phyloP scores from a whole-genome alignment of 2,113 vertebrate species.

The Nannospalax galili region DNA sequence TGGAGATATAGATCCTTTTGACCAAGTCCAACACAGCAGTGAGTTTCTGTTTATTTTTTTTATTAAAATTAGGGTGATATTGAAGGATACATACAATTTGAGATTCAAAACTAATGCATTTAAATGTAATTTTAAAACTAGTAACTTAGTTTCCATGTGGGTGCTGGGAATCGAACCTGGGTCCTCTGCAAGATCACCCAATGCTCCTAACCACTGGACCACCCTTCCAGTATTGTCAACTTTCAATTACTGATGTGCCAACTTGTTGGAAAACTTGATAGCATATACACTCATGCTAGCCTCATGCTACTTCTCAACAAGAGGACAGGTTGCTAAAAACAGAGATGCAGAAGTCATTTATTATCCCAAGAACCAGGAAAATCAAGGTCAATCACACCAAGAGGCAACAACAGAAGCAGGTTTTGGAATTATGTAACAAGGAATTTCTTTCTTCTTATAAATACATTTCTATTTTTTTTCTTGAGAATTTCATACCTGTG shows the following conservation, averaged over 20 bases:
- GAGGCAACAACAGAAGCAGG: not conserved
- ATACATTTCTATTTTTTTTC: not conserved
- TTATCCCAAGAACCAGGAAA: not conserved
- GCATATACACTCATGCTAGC: not conserved
- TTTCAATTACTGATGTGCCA: not conserved
- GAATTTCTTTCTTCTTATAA: not conserved
- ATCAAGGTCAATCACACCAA: not conserved
- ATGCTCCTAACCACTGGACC: too few species aligned
- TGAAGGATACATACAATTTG: not conserved
- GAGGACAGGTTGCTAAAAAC: not conserved
- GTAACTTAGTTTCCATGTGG: not conserved
- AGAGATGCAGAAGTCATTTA: not conserved
- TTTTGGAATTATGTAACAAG: not conserved
- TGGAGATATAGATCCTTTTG: not conserved
- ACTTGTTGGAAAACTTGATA: not conserved
- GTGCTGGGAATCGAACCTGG: too few species aligned
- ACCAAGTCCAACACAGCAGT: not conserved
- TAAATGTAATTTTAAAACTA: not conserved
- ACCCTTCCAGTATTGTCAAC: not conserved
- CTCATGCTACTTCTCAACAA: not conserved
- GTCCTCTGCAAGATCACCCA: too few species aligned
- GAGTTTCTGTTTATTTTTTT: not conserved
- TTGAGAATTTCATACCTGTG: not conserved
- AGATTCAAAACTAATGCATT: not conserved
- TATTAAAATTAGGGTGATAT: not conserved